These are phyloP conservation scores for Muscicapa adusta DNA, from an alignment of 2,113 vertebrate genomes.

Conservation along the genomic window DNA sequence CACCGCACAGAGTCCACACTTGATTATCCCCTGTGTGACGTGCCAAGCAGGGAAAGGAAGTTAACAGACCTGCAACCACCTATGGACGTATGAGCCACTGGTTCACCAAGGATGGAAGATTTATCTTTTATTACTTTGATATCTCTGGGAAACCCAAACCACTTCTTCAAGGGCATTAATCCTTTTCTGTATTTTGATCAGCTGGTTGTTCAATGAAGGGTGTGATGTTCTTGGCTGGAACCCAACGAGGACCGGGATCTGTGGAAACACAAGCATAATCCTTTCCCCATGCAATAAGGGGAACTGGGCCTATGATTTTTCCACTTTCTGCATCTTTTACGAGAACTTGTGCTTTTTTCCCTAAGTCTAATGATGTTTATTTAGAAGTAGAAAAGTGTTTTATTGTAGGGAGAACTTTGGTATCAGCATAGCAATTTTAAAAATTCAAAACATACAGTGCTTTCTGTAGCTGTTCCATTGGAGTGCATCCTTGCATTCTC, in stretches of 20 bases:
- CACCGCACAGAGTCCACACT: not conserved
- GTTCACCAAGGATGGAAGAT: not conserved
- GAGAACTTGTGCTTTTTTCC: not conserved
- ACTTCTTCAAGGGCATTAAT: not conserved
- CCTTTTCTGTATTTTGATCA: not conserved
- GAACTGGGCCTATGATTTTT: not conserved
- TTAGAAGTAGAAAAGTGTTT: not conserved
- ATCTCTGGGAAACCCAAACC: no score
- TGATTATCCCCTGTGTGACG: not conserved
- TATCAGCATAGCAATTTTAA: not conserved
- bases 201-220: not conserved
- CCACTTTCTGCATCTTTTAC: not conserved
- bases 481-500: not conserved
- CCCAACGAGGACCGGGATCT: accelerated
- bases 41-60: not conserved
- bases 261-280: not conserved
- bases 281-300: not conserved
- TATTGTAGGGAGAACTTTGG: not conserved
- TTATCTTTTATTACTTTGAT: no score
- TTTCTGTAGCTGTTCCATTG: not conserved
- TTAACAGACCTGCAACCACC: not conserved
- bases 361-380: not conserved
- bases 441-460: not conserved
- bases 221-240: not conserved
- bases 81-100: not conserved